These are phyloP conservation scores for Coranthus polyacanthus DNA, from an alignment of 2,797 vertebrate species.

Conservation along the genomic window DNA sequence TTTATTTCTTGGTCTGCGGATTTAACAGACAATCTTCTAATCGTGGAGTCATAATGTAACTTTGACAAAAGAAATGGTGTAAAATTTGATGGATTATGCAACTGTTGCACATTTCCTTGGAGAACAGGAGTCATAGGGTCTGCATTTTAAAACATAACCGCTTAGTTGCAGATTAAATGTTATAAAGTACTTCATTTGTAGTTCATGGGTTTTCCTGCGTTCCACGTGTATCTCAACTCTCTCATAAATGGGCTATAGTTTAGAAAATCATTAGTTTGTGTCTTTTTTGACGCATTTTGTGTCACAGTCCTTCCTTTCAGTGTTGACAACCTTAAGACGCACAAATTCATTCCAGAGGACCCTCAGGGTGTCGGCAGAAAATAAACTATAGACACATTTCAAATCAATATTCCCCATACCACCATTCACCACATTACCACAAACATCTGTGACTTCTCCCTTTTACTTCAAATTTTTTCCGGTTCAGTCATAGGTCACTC, in stretches of 20 bases:
- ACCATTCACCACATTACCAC: constrained; percentile 53
- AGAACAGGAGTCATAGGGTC: too few relatives aligned
- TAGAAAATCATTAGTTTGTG: not conserved
- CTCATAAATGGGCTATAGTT: not conserved
- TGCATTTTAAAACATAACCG: too few relatives aligned
- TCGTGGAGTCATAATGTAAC: too few relatives aligned
- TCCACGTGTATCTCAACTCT: too few relatives aligned
- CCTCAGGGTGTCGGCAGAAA: constrained; percentile 42
- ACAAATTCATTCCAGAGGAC: constrained; percentile 59
- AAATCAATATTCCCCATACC: constrained; percentile 48
- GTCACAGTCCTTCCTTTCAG: not conserved
- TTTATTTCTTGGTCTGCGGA: too few relatives aligned
- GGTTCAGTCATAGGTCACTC: constrained; percentile 54
- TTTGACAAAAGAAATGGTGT: too few relatives aligned
- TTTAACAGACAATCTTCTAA: too few relatives aligned
- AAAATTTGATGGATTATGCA: too few relatives aligned
- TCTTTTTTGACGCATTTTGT: not conserved
- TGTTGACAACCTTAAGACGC: constrained; percentile 45
- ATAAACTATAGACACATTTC: constrained; percentile 42
- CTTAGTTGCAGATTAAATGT: too few relatives aligned
- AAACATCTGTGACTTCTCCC: constrained; percentile 63
- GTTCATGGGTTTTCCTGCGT: too few relatives aligned
- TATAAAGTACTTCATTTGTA: too few relatives aligned
- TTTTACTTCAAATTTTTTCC: constrained; percentile 41
- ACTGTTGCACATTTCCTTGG: too few relatives aligned